Base-by-base conservation (phyloP, 2,797 vertebrate genomes). In the Miichthys miiuy region DNA sequence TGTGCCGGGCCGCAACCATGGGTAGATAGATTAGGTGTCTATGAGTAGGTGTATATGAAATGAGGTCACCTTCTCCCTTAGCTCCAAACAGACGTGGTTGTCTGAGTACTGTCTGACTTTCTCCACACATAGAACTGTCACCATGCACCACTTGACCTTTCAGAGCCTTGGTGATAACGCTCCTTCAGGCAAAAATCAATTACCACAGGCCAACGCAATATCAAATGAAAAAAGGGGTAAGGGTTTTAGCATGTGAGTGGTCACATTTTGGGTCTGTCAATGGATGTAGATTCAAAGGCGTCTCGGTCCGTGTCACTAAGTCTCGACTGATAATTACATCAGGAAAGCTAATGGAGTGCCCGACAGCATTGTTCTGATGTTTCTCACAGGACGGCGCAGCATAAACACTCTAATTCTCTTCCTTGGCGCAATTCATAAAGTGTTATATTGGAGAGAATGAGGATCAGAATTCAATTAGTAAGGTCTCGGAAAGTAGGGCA, bases 71-170 rank as follows among this genome's bases (percentile, higher is more conserved):
- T 85, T 88, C 77, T 89, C 78, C 76, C 77, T 74, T 61, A 72
- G 68, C 62, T 85, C 80, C 81, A 84, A 82, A 87, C 89, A 91
- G 75, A 87, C 76, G 14, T 70, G 60, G 77, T 76, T 77, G 84
- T 87, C 89, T 92, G 89, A 92, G 80, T 82, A 74, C 85, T 89
- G 91, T 90, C 89, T 90, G 88, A 81, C 74, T 85, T 72, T 89
- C 78, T 80, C 74, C 65, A 80, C 82, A 87, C 82, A 85, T 44
- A 72, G 68, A 84, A 75, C 79, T 64, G 75, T 85, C 88, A 79
- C 84, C 72, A 76, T 87, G 86, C 79, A 58, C 68, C 85, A 88
- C 87, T 90, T 92, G 89, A 94, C 92, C 93, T 92, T 92, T 91
- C 81, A 76, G 58, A 81, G 83, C 81, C 55, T 60, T 68, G 46